Evolutionary conservation across 2,113 vertebrate species (phyloP).

Genomic region (Callipepla californica): DNA sequence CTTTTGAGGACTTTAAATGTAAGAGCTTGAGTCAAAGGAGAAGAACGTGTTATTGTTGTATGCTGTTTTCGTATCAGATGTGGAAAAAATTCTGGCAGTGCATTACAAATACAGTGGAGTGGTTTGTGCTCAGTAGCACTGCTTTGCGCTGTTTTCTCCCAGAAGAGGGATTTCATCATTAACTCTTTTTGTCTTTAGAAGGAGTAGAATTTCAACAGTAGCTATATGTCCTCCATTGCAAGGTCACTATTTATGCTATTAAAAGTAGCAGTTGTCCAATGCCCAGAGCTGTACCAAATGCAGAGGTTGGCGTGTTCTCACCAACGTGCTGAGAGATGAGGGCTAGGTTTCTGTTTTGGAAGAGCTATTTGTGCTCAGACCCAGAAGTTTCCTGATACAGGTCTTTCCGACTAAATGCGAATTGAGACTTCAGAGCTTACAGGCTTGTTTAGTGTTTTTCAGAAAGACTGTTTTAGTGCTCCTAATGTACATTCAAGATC

Average conservation of each 20-base stretch:
- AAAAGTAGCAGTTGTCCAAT: background rate
- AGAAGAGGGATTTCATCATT: background rate
- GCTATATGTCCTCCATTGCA: background rate
- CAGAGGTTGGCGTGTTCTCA: background rate
- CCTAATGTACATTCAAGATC: too few species aligned
- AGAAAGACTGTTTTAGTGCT: background rate
- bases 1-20: background rate
- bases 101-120: background rate
- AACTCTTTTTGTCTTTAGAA: background rate
- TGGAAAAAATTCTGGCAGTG: conserved; percentile 1
- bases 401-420: background rate
- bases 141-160: background rate
- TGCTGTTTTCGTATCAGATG: background rate
- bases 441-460: background rate
- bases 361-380: background rate
- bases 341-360: background rate
- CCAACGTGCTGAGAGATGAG: background rate
- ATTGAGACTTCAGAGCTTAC: background rate
- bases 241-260: background rate
- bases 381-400: background rate
- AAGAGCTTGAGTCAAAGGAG: background rate
- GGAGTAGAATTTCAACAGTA: background rate
- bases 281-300: background rate
- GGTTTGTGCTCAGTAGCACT: background rate
- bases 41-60: background rate